Percentiles rank a stretch among this genome's conserved stretches.
Evolutionary conservation across 2,888 invertebrate species (phyloP).

Genomic region (Scrobipalpa costella): DNA sequence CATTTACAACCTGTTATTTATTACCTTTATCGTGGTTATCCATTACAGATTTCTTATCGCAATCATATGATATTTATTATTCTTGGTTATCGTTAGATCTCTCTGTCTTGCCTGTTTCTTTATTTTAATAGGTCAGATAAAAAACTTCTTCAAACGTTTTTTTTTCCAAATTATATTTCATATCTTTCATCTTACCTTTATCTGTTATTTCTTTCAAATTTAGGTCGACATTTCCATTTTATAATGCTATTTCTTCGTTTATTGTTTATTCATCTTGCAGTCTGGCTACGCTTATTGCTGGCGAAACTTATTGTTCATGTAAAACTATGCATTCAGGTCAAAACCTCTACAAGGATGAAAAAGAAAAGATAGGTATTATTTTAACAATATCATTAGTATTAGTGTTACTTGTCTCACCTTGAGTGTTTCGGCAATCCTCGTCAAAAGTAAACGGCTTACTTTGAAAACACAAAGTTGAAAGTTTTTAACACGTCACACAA

Average conservation of each 20-base stretch:
- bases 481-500: conserved; percentile 50
- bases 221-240: conserved; percentile 8
- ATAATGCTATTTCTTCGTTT: conserved; percentile 2
- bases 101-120: background rate
- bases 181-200: background rate
- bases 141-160: background rate
- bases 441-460: conserved; percentile 50
- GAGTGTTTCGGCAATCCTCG: conserved; percentile 73
- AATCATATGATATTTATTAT: background rate
- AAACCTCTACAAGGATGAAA: conserved; percentile 21
- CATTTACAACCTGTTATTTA: conserved; percentile 11
- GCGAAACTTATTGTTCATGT: conserved; percentile 22
- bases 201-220: conserved; percentile 2
- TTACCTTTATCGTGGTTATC: conserved; percentile 13
- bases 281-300: conserved; percentile 1
- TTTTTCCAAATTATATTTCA: background rate
- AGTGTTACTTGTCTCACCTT: conserved; percentile 56
- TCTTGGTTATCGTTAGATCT: background rate
- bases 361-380: conserved; percentile 11
- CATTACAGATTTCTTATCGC: conserved; percentile 15
- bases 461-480: conserved; percentile 52
- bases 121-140: background rate
- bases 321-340: conserved; percentile 28
- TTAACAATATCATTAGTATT: conserved; percentile 4
- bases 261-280: conserved; percentile 12